Evolutionary conservation across 1,140 invertebrate genomes (phyloP), one percentile per base, ranked within the genome.

Genomic region (Homalodisca vitripennis): DNA sequence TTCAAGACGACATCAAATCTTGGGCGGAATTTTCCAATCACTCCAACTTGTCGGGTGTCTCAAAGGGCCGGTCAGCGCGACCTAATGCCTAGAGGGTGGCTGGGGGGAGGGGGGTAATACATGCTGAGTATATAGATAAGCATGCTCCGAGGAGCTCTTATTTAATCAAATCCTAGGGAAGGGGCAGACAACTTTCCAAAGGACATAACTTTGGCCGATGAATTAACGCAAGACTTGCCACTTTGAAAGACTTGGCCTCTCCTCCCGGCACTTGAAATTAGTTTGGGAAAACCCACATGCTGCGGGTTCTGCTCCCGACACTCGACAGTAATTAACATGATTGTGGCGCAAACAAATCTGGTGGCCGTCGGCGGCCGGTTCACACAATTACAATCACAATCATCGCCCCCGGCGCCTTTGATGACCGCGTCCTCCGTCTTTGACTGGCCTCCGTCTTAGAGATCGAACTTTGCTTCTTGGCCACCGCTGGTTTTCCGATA

Each of bases 201-300:
- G 65, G 65, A 67, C 65, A 66, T 66, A 67, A 67, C 65, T 67
- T 67, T 67, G 65, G 27, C 62, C 62, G 62, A 67, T 67, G 46
- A 41, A 51, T 67, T 67, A 67, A 67, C 65, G 65, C 65, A 67
- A 67, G 65, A 67, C 65, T 67, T 67, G 65, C 46, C 30, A 67
- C 65, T 67, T 67, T 67, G 34, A 67, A 67, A 67, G 65, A 67
- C 46, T 67, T 20, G 22, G 24, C 13, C 13, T 17, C 2, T 10
- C 10, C 20, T 2, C 20, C 62, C 46, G 22, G 62, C 62, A 51
- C 65, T 67, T 67, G 47, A 53, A 67, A 67, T 67, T 67, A 67
- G 65, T 67, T 67, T 67, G 65, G 12, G 65, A 67, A 67, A 67
- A 67, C 65, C 65, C 65, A 67, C 65, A 67, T 48, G 17, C 17